These are phyloP conservation scores for Drosophila paucipuncta DNA, from an alignment of 2,888 invertebrate species.

Conservation along the genomic window DNA sequence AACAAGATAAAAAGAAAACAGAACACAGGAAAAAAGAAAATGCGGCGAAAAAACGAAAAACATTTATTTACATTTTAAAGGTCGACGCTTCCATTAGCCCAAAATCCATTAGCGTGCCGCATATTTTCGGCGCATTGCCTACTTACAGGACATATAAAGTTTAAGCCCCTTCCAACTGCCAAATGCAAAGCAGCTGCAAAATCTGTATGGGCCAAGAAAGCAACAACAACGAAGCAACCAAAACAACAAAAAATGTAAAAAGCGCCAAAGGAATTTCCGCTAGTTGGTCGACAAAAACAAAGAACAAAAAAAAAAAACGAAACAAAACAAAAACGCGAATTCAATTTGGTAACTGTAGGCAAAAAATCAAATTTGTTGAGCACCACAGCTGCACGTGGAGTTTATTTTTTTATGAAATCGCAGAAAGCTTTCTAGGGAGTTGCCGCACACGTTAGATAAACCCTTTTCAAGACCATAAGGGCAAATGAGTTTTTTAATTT, in stretches of 20 bases:
- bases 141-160: conserved; percentile 71
- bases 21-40: neutral
- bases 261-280: conserved; percentile 34
- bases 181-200: conserved; percentile 43
- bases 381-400: conserved; percentile 7
- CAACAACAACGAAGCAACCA: conserved; percentile 4
- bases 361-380: conserved; percentile 16
- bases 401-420: conserved; percentile 15
- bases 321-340: conserved; percentile 27
- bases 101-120: conserved; percentile 76
- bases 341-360: conserved; percentile 45
- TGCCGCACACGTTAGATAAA: conserved; percentile 29
- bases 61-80: conserved; percentile 78
- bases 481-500: conserved; percentile 19
- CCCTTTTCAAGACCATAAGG: conserved; percentile 26
- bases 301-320: neutral
- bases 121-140: conserved; percentile 70
- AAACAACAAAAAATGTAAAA: conserved; percentile 17
- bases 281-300: conserved; percentile 16
- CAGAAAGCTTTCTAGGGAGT: conserved; percentile 16
- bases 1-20: conserved; percentile 3
- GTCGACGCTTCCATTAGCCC: conserved; percentile 75
- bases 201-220: conserved; percentile 35
- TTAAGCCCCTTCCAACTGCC: conserved; percentile 31
- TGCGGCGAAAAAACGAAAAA: conserved; percentile 18